Conservation (phyloP, 1,140 invertebrate genomes). For the Samia ricini region DNA sequence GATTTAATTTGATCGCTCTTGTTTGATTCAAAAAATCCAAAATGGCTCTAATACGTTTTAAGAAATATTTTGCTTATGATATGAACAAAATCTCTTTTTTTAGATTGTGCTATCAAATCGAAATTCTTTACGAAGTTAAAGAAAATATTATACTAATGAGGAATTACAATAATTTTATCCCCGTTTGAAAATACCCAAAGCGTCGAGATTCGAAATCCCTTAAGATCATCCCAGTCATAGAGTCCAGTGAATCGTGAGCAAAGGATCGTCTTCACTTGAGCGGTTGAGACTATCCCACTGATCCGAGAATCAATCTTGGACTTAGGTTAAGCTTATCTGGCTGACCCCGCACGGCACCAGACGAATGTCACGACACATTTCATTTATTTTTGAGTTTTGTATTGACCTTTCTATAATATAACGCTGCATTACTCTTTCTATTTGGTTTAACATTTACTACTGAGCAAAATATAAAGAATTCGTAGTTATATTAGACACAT, state of each 20-base stretch:
- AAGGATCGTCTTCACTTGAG: slow-evolving; percentile 63
- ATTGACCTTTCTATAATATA: not conserved
- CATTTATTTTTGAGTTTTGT: slow-evolving; percentile 49
- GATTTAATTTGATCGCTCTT: no score
- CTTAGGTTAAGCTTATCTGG: slow-evolving; percentile 63
- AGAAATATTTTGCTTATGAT: no score
- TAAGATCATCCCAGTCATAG: slow-evolving; percentile 52
- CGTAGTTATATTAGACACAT: not conserved
- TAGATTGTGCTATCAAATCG: no score
- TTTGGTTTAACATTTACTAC: not conserved
- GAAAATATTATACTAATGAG: not conserved
- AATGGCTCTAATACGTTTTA: no score
- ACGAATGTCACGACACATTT: slow-evolving; percentile 55
- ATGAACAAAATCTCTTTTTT: no score
- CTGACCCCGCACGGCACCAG: slow-evolving; percentile 52
- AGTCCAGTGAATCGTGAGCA: slow-evolving; percentile 60
- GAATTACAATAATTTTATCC: not conserved
- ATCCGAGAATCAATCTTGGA: slow-evolving; percentile 73
- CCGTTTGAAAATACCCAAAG: not conserved
- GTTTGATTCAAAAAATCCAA: no score
- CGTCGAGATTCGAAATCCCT: slow-evolving; percentile 39
- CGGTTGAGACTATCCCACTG: slow-evolving; percentile 51
- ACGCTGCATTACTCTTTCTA: not conserved
- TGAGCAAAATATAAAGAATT: not conserved
- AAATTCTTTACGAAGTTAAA: no score